Conservation (phyloP, 37 sponge, comb jelly and placozoan species). For the Beroe forskalii region DNA sequence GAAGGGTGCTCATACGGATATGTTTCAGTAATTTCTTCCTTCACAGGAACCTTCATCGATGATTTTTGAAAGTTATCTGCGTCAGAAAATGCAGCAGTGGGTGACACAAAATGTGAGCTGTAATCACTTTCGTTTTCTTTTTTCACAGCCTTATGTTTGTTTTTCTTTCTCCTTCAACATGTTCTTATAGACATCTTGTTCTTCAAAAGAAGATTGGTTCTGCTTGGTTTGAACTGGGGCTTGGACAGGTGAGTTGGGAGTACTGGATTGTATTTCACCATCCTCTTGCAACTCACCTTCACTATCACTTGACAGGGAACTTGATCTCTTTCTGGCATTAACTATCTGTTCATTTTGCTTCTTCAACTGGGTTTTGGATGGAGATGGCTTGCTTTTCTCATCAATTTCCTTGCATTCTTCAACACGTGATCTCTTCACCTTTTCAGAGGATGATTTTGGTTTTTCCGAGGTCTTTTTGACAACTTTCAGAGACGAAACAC, state of each 20-base stretch:
- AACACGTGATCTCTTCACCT: background rate
- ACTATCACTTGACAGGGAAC: conserved; percentile 1
- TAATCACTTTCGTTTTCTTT: no score
- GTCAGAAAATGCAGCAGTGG: no score
- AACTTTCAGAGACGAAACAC: background rate
- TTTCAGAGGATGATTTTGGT: background rate
- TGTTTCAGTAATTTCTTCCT: background rate
- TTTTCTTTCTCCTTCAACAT: no score
- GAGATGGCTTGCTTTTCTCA: background rate
- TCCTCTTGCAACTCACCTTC: background rate
- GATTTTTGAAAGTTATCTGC: no score
- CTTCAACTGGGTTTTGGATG: background rate
- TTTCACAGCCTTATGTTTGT: conserved; percentile 21
- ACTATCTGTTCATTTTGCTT: background rate
- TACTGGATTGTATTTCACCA: background rate
- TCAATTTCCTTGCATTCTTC: background rate
- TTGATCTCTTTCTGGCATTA: conserved; percentile 13
- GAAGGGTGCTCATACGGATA: background rate
- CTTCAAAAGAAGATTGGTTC: no score
- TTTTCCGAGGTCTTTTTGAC: background rate
- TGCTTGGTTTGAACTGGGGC: no score
- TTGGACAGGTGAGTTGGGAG: no score
- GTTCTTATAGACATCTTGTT: no score
- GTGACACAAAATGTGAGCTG: no score
- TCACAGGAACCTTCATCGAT: background rate